Base-by-base conservation (phyloP, 2,797 vertebrate species). In the Telmatherina bonti region DNA sequence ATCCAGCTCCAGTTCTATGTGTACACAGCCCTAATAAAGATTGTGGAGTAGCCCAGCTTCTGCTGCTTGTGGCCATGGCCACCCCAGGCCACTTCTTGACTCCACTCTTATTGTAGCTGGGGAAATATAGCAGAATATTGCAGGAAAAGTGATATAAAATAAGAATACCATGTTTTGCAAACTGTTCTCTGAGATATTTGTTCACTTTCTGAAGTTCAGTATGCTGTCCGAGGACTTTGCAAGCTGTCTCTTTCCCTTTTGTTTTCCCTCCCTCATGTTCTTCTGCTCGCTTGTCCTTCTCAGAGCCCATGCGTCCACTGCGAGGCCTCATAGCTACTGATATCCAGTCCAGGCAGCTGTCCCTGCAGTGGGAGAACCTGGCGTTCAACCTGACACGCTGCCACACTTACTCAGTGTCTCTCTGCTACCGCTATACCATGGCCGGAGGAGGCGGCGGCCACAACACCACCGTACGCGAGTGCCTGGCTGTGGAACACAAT, bases 321-420 rank as follows among this genome's bases (percentile, higher is more conserved):
- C 96, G 97, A 64, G 96, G 96, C 62, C 90, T 99, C 68, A 93
- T 92, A 0, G 95, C 96, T 24, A 94, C 95, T 0, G 97, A 98
- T 79, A 95, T 98, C 91, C 96, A 98, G 91, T 90, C 98, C 67
- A 94, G 98, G 47, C 97, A 99, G 91, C 89, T 99, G 92, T 95
- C 95, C 0, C 82, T 99, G 83, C 96, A 97, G 92, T 99, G 98
- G 98, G 98, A 99, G 80, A 95, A 95, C 0, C 87, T 98, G 90
- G 98, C 96, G 60, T 99, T 98, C 93, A 99, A 99, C 63, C 93
- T 99, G 94, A 99, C 97, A 0, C 97, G 98, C 33, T 99, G 98
- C 88, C 97, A 99, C 92, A 97, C 96, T 59, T 99, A 97, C 88
- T 94, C 95, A 0, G 93, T 99, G 87, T 96, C 95, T 0, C 94